Evolutionary conservation across 2,113 vertebrate species (phyloP), one percentile per base, ranked within the genome.

Genomic region (Garra rufa): DNA sequence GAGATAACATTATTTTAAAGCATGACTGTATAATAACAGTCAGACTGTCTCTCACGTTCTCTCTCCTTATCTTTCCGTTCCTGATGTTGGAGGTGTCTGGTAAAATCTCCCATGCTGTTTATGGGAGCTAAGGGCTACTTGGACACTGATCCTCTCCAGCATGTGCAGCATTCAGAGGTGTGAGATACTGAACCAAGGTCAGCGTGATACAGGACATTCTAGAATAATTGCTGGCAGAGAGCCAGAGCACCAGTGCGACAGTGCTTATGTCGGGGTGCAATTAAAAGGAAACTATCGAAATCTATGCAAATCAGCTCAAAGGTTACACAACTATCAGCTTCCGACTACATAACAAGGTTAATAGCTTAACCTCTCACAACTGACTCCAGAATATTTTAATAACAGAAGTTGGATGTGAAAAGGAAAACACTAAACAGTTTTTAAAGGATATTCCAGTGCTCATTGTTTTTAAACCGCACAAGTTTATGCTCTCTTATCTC

Each of bases 141-240:
- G 19, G 41, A 82, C 65, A 52, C 24, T 67, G 78, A 81, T 81
- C 17, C 55, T 77, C 28, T 76, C 55, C 73, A 77, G 48, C 14
- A 43, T 63, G 65, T 57, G 55, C 30, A 41, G 59, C 65, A 67
- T 63, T 87, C n/a, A 77, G 21, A 59, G 74, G 82, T 69, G 48
- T 76, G 24, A 81, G 84, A 85, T 81, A 81, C 21, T 19, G 34
- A 69, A 24, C 43, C 28, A 83, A 83, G 74, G 82, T 81, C 69
- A 76, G 24, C 1, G 26, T 76, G 82, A 87, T 81, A 81, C 61
- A 24, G 50, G 55, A 75, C 14, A n/a, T 52, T 74, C 28, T 50
- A 61, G 17, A 34, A 41, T 55, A 75, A 67, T 80, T 59, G 17
- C 44, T 67, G 82, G 69, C 55, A 79, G 28, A 26, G 9, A 61